Base-by-base conservation (phyloP, 2,888 invertebrate species). In the Biston stratarius region DNA sequence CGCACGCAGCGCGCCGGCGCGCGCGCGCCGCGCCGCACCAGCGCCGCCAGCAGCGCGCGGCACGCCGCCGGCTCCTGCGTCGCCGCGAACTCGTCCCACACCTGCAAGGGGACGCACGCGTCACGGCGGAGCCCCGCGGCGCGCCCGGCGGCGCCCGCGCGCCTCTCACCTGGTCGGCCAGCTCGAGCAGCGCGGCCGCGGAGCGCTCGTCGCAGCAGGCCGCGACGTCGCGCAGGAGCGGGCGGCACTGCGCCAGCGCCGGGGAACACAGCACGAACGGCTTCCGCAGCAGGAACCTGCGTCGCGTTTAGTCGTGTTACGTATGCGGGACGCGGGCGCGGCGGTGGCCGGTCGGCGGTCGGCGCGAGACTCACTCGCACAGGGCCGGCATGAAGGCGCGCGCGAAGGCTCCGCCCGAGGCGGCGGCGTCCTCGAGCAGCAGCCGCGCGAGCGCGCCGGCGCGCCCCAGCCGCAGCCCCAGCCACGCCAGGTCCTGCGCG, bases 31-130 rank as follows among this genome's bases (percentile, higher is more conserved):
- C 33, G 45, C 44, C 45, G 45, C 52, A 36, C 52, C 24, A 57
- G 57, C 44, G 10, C 10, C 6, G 10, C 0, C 48, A 47, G 12
- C 44, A 51, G 15, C 44, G 10, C 51, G 15, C 34, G 24, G 42
- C 62, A 49, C 34, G 38, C 8, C 44, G 38, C 8, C 38, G 12
- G 24, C 38, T 38, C 38, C 7, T 14, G 15, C 6, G 15, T 7
- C 40, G 45, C 51, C 58, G 40, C 24, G 64, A n/a, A 58, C 33
- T 9, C 5, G 8, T 58, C 58, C 64, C 64, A 64, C 58, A 64
- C 0, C 64, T 58, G 34, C 12, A 6, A 34, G 9, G 34, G n/a
- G 8, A 12, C 5, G 6, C 14, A 15, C 36, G 34, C 12, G 36
- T 2, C 5, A 12, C 38, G 24, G 10, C 51, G 15, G 14, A 24